Evolutionary conservation across 1,140 invertebrate genomes (phyloP).

Genomic region (Drosophila rhopaloa): DNA sequence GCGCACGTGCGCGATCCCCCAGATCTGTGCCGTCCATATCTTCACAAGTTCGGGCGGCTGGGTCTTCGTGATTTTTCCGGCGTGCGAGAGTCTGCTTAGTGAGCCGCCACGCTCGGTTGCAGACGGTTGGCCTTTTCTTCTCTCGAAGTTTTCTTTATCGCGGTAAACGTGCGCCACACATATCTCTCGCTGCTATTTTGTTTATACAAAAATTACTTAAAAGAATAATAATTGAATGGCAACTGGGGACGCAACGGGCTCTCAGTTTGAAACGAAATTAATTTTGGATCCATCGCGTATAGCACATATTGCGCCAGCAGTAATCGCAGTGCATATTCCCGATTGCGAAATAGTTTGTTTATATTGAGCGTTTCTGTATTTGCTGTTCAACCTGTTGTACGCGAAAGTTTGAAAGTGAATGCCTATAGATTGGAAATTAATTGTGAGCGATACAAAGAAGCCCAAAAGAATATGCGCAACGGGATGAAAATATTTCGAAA

Average conservation of each 20-base stretch:
- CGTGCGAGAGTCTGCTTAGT: slow-evolving; percentile 56
- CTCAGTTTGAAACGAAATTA: slow-evolving; percentile 22
- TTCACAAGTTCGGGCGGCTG: slow-evolving; percentile 22
- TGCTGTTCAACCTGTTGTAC: slow-evolving; percentile 40
- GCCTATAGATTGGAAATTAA: slow-evolving; percentile 20
- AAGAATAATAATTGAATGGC: slow-evolving; percentile 67
- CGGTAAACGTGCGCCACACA: slow-evolving; percentile 55
- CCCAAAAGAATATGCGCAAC: slow-evolving; percentile 31
- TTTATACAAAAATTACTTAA: slow-evolving; percentile 66
- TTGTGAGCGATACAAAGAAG: slow-evolving; percentile 6
- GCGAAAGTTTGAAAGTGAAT: slow-evolving; percentile 42
- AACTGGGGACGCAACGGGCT: slow-evolving; percentile 33
- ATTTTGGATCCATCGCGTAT: slow-evolving; percentile 32
- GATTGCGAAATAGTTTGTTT: slow-evolving; percentile 78
- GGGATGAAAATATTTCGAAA: slow-evolving; percentile 29
- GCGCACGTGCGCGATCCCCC: slow-evolving; percentile 31
- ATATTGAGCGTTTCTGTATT: slow-evolving; percentile 60
- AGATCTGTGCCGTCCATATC: slow-evolving; percentile 24
- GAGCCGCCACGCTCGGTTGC: slow-evolving; percentile 50
- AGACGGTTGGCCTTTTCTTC: slow-evolving; percentile 48
- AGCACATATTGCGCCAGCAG: slow-evolving; percentile 20
- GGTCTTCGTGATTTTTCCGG: slow-evolving; percentile 38
- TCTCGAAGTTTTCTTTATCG: slow-evolving; percentile 34
- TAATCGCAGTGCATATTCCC: slow-evolving; percentile 43
- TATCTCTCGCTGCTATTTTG: slow-evolving; percentile 42